These are phyloP conservation scores for Latrodectus hesperus DNA, from an alignment of 2,888 invertebrate species.

Conservation along the genomic window DNA sequence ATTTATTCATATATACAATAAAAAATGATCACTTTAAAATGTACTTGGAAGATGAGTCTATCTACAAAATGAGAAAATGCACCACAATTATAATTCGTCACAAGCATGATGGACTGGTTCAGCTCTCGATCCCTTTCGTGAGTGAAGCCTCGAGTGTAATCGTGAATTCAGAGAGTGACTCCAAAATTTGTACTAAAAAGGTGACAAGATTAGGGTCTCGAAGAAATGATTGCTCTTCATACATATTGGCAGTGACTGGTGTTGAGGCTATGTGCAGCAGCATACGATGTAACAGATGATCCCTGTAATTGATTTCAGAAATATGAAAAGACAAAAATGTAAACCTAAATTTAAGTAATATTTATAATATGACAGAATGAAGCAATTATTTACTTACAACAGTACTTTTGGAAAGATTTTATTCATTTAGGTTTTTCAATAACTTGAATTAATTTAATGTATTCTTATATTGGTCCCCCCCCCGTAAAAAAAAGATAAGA, in stretches of 20 bases:
- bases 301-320: constrained; percentile 74
- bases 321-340: background rate
- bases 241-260: constrained; percentile 92
- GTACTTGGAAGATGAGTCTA: constrained; percentile 24
- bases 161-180: constrained; percentile 91
- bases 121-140: constrained; percentile 74
- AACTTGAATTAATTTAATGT: no score
- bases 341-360: background rate
- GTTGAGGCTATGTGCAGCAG: constrained; percentile 92
- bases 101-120: constrained; percentile 12
- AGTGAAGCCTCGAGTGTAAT: constrained; percentile 76
- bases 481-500: no score
- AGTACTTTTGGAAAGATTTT: no score
- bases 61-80: constrained; percentile 35
- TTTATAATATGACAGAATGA: background rate
- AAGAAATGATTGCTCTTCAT: constrained; percentile 95
- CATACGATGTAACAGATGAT: constrained; percentile 85
- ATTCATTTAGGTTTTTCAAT: no score
- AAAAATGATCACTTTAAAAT: constrained; percentile 28
- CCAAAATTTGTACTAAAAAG: constrained; percentile 91
- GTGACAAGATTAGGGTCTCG: constrained; percentile 89
- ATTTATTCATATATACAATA: background rate
- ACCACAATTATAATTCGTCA: background rate
- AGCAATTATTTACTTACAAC: no score
- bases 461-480: no score